Evolutionary conservation across 2,113 vertebrate genomes (phyloP).

Genomic region (Microtus oregoni): DNA sequence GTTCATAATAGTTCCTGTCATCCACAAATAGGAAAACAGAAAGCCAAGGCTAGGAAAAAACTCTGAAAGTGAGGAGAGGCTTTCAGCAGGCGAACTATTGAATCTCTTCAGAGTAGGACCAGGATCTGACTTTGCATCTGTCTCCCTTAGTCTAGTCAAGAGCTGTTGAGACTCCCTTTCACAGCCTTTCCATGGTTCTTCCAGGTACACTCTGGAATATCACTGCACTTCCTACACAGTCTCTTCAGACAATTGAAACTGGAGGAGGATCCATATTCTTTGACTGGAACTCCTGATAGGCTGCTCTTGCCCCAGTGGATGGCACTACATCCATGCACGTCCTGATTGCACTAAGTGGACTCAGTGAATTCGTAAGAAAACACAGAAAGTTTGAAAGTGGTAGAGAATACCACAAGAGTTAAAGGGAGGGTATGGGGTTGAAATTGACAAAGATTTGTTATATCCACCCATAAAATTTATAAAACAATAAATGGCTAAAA

Average conservation of each 20-base stretch:
- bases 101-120: neutral
- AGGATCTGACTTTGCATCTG: neutral
- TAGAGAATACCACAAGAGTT: neutral
- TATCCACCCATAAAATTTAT: neutral
- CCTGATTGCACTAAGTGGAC: too few species aligned
- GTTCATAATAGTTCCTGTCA: neutral
- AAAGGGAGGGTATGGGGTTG: neutral
- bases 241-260: neutral
- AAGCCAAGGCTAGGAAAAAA: neutral
- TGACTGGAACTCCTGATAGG: neutral
- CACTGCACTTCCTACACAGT: neutral
- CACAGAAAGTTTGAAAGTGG: neutral
- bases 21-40: neutral
- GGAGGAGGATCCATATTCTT: neutral
- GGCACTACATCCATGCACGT: neutral
- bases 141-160: neutral
- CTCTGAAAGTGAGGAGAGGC: neutral
- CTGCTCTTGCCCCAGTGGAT: neutral
- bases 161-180: neutral
- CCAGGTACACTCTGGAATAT: neutral
- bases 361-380: neutral
- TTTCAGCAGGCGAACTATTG: neutral
- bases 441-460: neutral
- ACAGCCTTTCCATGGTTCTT: neutral
- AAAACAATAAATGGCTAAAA: neutral